Base-by-base conservation (phyloP, 2,113 vertebrate genomes). In the Crocuta crocuta region DNA sequence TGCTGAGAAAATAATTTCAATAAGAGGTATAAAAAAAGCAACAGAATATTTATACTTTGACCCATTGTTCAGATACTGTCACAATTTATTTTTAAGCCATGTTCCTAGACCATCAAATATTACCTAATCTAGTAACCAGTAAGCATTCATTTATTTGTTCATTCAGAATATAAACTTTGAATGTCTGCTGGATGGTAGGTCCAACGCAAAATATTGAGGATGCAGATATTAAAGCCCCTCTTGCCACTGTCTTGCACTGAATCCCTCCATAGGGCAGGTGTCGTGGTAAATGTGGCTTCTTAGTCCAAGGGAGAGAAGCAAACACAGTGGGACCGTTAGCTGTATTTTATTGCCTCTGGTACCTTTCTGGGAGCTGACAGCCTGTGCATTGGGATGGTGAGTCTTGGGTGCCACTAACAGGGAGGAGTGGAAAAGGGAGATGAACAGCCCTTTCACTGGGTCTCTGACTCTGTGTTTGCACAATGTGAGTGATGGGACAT, bases 1-100 rank as follows among this genome's bases (percentile, higher is more conserved):
- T n/a, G 17, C 13, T 92, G 66, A 94, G 48, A 82, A 96, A 96
- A 83, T 94, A 90, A 96, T 92, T 94, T 96, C 7, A 55, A 1
- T 90, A 26, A 61, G 31, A 96, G 5, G 3, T 55, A 0, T 86
- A 58, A 94, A 97, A 92, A 45, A 13, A 66, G 19, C 39, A 79
- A 23, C 48, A 84, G 28, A 83, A 83, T 50, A 50, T 68, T 89
- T 96, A 43, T 87, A 50, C 24, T 92, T 90, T 95, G 73, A 78
- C 81, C 26, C 35, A 9, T 70, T 55, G 31, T 79, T 81, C 84
- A 68, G n/a, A 86, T 96, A 87, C 23, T 17, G 11, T 66, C 70
- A 53, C 76, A 35, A 74, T 78, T 76, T 96, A 83, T 76, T 97
- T 95, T 66, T 82, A 90, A 97, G 66, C 82, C 9, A 0, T 23